phyloP scores from a whole-genome alignment of 2,888 invertebrate species.

The Melangyna quadrimaculata region DNA sequence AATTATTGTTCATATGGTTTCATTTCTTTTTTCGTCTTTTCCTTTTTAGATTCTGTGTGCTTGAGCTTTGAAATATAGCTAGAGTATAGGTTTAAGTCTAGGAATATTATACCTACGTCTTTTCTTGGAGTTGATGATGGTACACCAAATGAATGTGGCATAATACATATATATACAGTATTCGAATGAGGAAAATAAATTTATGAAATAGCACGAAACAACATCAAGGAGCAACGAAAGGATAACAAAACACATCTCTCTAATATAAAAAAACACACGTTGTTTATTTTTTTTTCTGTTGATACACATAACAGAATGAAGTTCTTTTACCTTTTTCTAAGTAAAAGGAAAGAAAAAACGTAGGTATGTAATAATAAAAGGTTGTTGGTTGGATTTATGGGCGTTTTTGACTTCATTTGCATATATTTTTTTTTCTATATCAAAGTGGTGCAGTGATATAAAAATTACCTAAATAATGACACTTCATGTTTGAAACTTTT shows the following conservation, averaged over 20 bases:
- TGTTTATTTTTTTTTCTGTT: constrained; percentile 5
- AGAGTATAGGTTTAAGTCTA: background rate
- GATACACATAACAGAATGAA: background rate
- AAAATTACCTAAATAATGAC: background rate
- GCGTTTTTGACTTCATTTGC: constrained; percentile 5
- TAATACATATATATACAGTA: too few relatives aligned
- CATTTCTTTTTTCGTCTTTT: constrained; percentile 7
- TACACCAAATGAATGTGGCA: background rate
- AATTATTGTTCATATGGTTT: constrained; percentile 59
- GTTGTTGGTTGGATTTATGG: background rate
- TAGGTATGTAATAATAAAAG: background rate
- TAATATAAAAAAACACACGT: constrained; percentile 24
- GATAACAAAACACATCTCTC: constrained; percentile 37
- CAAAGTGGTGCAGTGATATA: constrained; percentile 31
- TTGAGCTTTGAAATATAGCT: constrained; percentile 3
- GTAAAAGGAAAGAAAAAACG: constrained; percentile 11
- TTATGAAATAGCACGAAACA: constrained; percentile 63
- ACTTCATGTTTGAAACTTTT: background rate
- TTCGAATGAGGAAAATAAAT: constrained; percentile 13
- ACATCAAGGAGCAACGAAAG: constrained; percentile 50
- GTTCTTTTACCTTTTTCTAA: background rate
- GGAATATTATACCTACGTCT: background rate
- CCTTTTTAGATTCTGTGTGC: background rate
- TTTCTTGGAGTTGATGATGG: background rate
- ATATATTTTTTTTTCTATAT: background rate